Base-by-base conservation (phyloP, 2,113 vertebrate species). In the Procapra przewalskii region DNA sequence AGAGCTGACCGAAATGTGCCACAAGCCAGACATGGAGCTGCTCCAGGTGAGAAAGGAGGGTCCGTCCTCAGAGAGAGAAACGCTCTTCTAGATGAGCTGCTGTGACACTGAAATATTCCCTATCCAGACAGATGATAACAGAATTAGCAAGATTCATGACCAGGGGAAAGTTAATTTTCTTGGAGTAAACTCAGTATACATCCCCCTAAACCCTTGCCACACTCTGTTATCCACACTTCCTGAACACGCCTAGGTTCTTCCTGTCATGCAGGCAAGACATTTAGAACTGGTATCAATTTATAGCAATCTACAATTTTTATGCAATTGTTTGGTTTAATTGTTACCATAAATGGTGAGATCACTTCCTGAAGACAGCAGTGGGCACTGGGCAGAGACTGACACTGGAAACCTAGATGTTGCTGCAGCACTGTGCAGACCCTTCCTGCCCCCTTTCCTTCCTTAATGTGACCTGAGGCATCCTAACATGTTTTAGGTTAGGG, bases 51-150 rank as follows among this genome's bases (percentile, higher is more conserved):
- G 64, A 23, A 36, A 36, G n/a, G 62, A 36, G 16, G n/a, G 9
- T 1, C 17, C 0, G 0, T 21, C 17, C 17, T 67, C 8, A 67
- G 64, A 36, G 33, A n/a, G 16, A 67, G 33, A 67, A 36, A 1
- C 8, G 5, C 48, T 55, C 48, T 64, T 25, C 8, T 33, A 67
- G 64, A 67, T 0, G 19, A 27, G 17, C 55, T 19, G 16, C 75
- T 14, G 3, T 43, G 27, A 52, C 27, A 25, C 43, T 59, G 52
- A 16, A 8, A 75, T 40, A 40, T 12, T 55, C 29, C 25, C 45
- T 45, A 13, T 71, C 25, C 43, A 50, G 43, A 33, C 13, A 19
- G 29, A 27, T 59, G 36, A 31, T 43, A 6, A 36, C 25, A 59
- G 40, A 60, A 27, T 21, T 19, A 64, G 31, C 19, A 33, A 88